Conservation (phyloP, 2,888 invertebrate genomes). For the Lacanobia oleracea region DNA sequence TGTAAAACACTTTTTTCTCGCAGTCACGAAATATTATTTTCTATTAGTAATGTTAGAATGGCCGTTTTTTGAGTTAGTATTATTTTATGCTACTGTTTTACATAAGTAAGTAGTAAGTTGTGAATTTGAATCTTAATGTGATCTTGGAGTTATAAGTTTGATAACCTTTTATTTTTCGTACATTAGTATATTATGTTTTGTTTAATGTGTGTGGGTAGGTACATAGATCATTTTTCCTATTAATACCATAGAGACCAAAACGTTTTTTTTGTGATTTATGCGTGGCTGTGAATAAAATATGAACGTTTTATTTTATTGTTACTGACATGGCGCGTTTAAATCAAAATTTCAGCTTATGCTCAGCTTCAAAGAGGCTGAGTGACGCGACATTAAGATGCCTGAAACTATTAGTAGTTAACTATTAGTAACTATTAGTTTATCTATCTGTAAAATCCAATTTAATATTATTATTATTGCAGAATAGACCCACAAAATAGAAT, state of each 20-base stretch:
- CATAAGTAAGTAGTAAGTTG: conserved; percentile 58
- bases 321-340: too few species aligned
- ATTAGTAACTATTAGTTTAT: too few species aligned
- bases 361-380: background rate
- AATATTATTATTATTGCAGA: background rate
- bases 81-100: conserved; percentile 63
- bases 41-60: conserved; percentile 52
- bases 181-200: conserved; percentile 7
- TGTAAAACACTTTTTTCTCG: conserved; percentile 67
- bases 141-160: conserved; percentile 51
- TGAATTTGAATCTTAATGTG: conserved; percentile 57
- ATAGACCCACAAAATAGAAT: conserved; percentile 6
- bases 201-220: conserved; percentile 1
- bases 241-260: background rate
- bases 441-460: background rate
- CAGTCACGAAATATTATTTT: conserved; percentile 70
- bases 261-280: conserved; percentile 1
- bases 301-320: background rate
- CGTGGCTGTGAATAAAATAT: background rate
- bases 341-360: background rate
- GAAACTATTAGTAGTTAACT: too few species aligned
- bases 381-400: background rate
- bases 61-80: conserved; percentile 55
- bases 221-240: conserved; percentile 2
- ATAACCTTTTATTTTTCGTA: conserved; percentile 33